A percentile compares a stretch with the other conserved stretches of the same genome.
These are phyloP conservation scores for Seira ritae DNA, from an alignment of 2,888 invertebrate genomes.

Conservation along the genomic window DNA sequence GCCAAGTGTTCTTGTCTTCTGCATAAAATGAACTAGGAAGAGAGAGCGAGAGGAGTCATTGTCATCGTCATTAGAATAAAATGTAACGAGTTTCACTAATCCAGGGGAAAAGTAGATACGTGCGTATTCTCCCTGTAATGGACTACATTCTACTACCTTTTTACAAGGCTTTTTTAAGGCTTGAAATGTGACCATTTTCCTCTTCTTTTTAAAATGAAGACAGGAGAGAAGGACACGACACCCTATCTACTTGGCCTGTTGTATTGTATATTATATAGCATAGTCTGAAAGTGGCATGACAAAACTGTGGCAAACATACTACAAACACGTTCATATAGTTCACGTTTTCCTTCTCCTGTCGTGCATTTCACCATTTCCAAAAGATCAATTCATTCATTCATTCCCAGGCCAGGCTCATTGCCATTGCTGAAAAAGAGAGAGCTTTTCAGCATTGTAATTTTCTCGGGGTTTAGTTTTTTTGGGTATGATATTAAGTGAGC, in stretches of 20 bases:
- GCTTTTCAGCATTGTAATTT: conserved; percentile 14
- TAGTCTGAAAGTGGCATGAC: conserved; percentile 8
- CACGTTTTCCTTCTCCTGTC: not conserved
- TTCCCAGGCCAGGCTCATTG: too few relatives aligned
- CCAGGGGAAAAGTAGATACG: conserved; percentile 3
- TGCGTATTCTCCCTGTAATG: not conserved
- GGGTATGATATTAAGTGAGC: not conserved
- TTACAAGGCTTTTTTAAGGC: too few relatives aligned
- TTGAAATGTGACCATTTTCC: not conserved
- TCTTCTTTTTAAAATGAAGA: not conserved
- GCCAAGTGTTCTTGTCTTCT: not conserved
- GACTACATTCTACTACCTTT: too few relatives aligned
- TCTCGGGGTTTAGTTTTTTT: not conserved
- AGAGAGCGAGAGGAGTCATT: not conserved
- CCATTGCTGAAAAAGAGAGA: too few relatives aligned
- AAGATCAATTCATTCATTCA: not conserved
- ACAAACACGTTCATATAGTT: conserved; percentile 5
- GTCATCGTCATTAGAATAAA: conserved; percentile 14
- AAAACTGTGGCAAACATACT: not conserved
- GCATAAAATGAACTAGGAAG: not conserved
- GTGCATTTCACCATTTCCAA: not conserved
- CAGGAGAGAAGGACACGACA: not conserved
- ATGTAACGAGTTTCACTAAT: not conserved
- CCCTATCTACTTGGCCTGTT: not conserved
- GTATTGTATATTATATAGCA: too few relatives aligned